Evolutionary conservation across 2,113 vertebrate species (phyloP).

Genomic region (Periophthalmus modestus): DNA sequence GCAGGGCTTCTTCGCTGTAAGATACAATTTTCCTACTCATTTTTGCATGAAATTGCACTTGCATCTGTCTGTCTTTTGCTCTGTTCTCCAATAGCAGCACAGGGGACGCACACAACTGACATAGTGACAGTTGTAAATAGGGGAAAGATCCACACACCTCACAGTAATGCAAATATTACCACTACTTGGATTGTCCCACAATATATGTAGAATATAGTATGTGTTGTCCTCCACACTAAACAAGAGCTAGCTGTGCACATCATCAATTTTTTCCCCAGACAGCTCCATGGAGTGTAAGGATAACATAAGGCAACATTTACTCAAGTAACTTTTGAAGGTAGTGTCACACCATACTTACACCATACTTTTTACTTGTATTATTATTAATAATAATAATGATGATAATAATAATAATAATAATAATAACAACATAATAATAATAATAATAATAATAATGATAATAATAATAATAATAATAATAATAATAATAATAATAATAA

Average conservation of each 20-base stretch:
- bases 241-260: neutral
- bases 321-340: no score
- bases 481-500: no score
- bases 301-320: no score
- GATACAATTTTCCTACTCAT: conserved; percentile 21
- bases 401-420: no score
- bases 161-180: neutral
- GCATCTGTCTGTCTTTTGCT: neutral
- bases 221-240: neutral
- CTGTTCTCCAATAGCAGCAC: neutral
- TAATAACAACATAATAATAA: no score
- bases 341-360: no score
- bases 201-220: neutral
- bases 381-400: no score
- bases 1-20: neutral
- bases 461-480: no score
- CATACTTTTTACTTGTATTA: no score
- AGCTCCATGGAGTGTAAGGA: no score
- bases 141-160: neutral
- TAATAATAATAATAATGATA: no score
- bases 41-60: conserved; percentile 5
- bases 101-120: neutral
- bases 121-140: neutral
- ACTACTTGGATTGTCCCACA: neutral
- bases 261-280: no score